A percentile compares a stretch with the other conserved stretches of the same genome.
Conservation (phyloP, 2,888 invertebrate genomes). For the Nasonia oneida region DNA sequence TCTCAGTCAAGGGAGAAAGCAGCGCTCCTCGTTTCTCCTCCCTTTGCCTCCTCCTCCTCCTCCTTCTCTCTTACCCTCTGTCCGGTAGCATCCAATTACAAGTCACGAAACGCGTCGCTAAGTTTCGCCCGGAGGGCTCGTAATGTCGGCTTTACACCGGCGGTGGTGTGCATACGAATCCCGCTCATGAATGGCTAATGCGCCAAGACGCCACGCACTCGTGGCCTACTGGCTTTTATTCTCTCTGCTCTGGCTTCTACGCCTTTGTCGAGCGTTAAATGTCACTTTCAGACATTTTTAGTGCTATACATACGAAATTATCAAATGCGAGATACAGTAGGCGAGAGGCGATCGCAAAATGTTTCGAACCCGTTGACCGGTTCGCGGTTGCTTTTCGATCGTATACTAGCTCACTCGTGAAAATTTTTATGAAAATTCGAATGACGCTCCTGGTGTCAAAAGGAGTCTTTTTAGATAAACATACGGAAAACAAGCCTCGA, state of each 20-base stretch:
- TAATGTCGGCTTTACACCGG: conserved; percentile 32
- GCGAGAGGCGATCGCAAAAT: too few species aligned
- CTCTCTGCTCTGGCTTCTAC: neutral
- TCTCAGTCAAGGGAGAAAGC: neutral
- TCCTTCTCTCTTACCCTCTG: neutral
- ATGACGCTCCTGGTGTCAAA: too few species aligned
- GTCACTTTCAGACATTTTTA: neutral
- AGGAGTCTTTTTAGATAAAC: too few species aligned
- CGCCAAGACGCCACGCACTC: neutral
- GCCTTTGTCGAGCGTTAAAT: neutral
- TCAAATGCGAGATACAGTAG: too few species aligned
- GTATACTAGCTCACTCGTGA: too few species aligned
- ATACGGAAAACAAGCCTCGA: too few species aligned
- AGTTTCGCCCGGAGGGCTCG: conserved; percentile 11
- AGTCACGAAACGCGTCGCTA: conserved; percentile 47
- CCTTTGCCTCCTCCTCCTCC: neutral
- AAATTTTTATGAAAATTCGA: too few species aligned
- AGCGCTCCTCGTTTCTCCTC: neutral
- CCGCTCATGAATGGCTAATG: conserved; percentile 34
- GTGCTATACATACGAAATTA: too few species aligned
- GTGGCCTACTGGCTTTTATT: neutral
- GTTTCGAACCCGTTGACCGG: too few species aligned
- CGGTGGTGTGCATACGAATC: conserved; percentile 34
- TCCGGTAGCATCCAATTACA: conserved; percentile 50
- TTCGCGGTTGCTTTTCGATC: too few species aligned